Percentiles rank a stretch among this genome's conserved stretches.
Evolutionary conservation across 2,113 vertebrate genomes (phyloP).

Genomic region (Furnarius figulus): DNA sequence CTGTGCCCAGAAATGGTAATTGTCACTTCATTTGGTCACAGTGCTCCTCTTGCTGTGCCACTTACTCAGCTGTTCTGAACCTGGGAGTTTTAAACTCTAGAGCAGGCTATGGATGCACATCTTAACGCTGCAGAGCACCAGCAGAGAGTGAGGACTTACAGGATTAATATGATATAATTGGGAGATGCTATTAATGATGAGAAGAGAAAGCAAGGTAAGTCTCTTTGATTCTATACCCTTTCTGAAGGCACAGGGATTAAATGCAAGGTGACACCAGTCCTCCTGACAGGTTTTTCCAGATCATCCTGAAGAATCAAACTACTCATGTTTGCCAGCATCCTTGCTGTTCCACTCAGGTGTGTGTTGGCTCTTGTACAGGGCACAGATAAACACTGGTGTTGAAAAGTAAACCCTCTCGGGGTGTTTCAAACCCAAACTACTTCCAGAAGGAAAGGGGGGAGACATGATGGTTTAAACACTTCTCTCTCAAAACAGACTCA

Average conservation of each 20-base stretch:
- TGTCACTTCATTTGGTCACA: background rate
- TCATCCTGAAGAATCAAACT: background rate
- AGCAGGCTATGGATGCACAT: background rate
- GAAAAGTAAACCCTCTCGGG: background rate
- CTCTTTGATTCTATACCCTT: background rate
- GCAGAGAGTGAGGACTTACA: background rate
- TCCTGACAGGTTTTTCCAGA: background rate
- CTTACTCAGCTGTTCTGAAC: background rate
- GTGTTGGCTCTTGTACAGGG: background rate
- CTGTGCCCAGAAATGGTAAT: background rate
- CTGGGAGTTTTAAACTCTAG: background rate
- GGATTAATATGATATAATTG: background rate
- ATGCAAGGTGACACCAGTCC: background rate
- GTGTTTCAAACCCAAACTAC: background rate
- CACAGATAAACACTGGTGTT: background rate
- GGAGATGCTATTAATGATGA: background rate
- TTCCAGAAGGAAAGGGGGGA: background rate
- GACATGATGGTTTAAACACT: background rate
- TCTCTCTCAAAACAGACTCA: background rate
- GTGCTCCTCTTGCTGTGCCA: background rate
- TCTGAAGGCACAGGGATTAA: background rate
- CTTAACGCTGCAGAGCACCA: background rate
- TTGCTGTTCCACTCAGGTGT: background rate
- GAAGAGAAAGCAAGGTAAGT: background rate
- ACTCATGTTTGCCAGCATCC: background rate